Evolutionary conservation across 2,888 invertebrate genomes (phyloP), one percentile per base, ranked within the genome.

Genomic region (Fragum sueziense): DNA sequence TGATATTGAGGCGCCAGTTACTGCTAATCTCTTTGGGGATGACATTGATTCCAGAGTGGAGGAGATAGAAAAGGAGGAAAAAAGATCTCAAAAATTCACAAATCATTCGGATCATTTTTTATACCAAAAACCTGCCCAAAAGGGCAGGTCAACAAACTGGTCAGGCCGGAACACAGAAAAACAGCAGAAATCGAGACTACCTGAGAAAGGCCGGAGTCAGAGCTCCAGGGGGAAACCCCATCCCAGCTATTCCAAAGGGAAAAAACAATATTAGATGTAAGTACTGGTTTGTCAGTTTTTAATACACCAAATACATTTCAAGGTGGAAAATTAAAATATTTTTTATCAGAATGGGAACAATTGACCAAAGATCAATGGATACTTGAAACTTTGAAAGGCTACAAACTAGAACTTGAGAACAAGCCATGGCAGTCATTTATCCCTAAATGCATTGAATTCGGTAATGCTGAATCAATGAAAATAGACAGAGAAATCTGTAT

Each of bases 281-380:
- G 47, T 47, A 47, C 52, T 20, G 14, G 17, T 4, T 69, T 47
- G 2, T 37, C 14, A 17, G 34, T 76, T 33, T 3, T 33, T 7
- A 79, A 79, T 41, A 70, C 68, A 20, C 34, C 62, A n/a, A 52
- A 75, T 6, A 61, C 57, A 25, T 79, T 75, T 72, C 1, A n/a
- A 25, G 75, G 62, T 17, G 79, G 75, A 2, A 68, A 75, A 61
- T 59, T 57, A 29, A 41, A 37, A 76, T 25, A 37, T 0, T 34
- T 34, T 33, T 29, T 62, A 17, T 11, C 54, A 9, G 51, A 41
- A 37, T 73, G 73, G 73, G 20, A 20, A 22, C 67, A 68, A 72
- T 37, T 77, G 14, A 72, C 77, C 22, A 37, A 31, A 31, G 72
- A 77, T 51, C 67, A 47, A 67, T 77, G 68, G 72, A 77, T 72